A percentile compares a stretch with the other conserved stretches of the same genome.
phyloP scores from a whole-genome alignment of 2,888 invertebrate genomes.

The Tiliacea aurago region DNA sequence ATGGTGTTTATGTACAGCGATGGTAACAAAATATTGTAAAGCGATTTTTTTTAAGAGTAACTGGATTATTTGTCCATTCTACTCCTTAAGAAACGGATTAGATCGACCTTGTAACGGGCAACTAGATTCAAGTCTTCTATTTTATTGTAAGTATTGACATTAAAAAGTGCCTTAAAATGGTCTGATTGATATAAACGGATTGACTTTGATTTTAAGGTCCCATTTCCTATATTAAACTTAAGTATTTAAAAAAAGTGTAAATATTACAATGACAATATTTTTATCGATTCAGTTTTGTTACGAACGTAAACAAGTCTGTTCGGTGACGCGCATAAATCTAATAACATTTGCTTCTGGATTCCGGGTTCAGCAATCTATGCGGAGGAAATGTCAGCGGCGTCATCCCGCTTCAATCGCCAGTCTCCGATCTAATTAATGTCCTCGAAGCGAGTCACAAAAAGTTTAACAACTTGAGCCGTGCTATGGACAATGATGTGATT shows the following conservation, averaged over 20 bases:
- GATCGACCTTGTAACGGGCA: background rate
- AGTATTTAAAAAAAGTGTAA: conserved; percentile 5
- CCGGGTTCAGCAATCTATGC: conserved; percentile 85
- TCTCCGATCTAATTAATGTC: conserved; percentile 85
- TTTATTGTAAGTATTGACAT: background rate
- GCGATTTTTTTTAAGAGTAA: background rate
- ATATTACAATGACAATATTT: conserved; percentile 28
- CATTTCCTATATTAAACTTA: background rate
- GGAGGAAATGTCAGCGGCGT: conserved; percentile 84
- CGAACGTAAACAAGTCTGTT: conserved; percentile 65
- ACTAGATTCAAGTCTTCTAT: background rate
- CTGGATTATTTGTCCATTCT: background rate
- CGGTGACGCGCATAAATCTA: conserved; percentile 62
- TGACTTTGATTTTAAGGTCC: conserved; percentile 3
- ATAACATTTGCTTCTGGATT: conserved; percentile 76
- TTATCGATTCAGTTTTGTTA: conserved; percentile 42
- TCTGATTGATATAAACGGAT: background rate
- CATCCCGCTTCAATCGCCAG: conserved; percentile 76
- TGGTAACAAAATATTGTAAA: background rate
- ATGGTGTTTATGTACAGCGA: conserved; percentile 10
- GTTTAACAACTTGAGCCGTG: conserved; percentile 71
- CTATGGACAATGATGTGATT: conserved; percentile 83
- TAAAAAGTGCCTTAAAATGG: background rate
- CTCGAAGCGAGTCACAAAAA: conserved; percentile 80
- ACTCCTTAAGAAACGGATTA: background rate